phyloP scores from a whole-genome alignment of 2,888 invertebrate species.

The Eristalis pertinax region DNA sequence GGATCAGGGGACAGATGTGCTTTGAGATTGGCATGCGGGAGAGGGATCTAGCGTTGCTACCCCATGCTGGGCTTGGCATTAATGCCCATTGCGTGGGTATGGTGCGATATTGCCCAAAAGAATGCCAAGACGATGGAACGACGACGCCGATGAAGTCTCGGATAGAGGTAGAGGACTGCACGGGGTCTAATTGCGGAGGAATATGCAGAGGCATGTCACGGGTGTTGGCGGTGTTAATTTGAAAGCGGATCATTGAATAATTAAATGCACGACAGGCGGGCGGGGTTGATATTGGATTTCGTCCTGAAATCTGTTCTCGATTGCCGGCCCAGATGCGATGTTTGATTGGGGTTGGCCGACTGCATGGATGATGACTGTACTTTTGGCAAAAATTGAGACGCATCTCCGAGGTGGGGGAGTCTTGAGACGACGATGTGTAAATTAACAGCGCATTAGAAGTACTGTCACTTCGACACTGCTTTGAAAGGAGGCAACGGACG shows the following conservation, averaged over 20 bases:
- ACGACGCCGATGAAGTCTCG: neutral
- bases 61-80: constrained; percentile 49
- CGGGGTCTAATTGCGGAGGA: constrained; percentile 7
- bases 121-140: neutral
- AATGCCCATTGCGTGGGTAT: constrained; percentile 33
- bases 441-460: too few species aligned
- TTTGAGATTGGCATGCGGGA: constrained; percentile 33
- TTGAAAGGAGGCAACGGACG: too few species aligned
- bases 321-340: neutral
- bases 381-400: too few species aligned
- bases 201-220: constrained; percentile 25
- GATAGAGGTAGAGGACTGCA: neutral
- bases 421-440: too few species aligned
- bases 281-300: neutral
- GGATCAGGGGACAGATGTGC: constrained; percentile 1
- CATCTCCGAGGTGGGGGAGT: too few species aligned
- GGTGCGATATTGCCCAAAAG: neutral
- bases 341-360: neutral
- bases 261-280: neutral
- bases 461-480: too few species aligned
- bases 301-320: neutral
- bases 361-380: too few species aligned
- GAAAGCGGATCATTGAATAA: constrained; percentile 34
- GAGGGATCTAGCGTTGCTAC: constrained; percentile 24
- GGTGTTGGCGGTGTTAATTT: constrained; percentile 42